These are phyloP conservation scores for Nymphicus hollandicus DNA, from an alignment of 2,113 vertebrate genomes.

Conservation along the genomic window DNA sequence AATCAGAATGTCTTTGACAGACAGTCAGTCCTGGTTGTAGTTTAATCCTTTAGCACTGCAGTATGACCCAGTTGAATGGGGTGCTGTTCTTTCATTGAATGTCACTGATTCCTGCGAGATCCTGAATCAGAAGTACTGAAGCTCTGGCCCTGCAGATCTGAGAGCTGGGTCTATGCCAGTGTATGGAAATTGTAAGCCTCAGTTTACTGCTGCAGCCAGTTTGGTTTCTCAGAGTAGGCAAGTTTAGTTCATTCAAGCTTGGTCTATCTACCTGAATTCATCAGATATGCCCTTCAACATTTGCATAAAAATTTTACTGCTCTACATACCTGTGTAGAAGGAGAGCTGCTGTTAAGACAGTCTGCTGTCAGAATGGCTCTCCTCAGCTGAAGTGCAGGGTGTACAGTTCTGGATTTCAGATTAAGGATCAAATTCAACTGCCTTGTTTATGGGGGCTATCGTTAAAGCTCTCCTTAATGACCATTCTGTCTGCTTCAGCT, in stretches of 20 bases:
- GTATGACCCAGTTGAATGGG: background rate
- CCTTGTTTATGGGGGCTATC: background rate
- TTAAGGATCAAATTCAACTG: background rate
- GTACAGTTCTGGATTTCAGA: background rate
- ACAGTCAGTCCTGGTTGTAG: background rate
- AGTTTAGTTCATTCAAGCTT: background rate
- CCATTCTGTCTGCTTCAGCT: background rate
- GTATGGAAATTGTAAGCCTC: background rate
- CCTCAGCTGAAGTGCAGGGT: background rate
- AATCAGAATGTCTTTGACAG: background rate
- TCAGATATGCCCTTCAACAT: background rate
- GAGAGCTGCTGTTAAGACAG: background rate
- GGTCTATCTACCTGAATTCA: background rate
- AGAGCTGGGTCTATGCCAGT: background rate
- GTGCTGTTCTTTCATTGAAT: background rate
- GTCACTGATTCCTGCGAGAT: background rate
- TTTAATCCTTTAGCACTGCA: background rate
- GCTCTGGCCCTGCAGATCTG: background rate
- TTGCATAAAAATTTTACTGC: background rate
- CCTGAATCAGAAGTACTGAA: background rate
- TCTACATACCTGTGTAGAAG: background rate
- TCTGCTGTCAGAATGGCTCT: background rate
- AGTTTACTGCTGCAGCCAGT: background rate
- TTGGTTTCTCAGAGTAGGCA: background rate
- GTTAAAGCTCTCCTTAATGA: background rate